phyloP scores from a whole-genome alignment of 2,113 vertebrate genomes.

The Donacobius atricapilla region DNA sequence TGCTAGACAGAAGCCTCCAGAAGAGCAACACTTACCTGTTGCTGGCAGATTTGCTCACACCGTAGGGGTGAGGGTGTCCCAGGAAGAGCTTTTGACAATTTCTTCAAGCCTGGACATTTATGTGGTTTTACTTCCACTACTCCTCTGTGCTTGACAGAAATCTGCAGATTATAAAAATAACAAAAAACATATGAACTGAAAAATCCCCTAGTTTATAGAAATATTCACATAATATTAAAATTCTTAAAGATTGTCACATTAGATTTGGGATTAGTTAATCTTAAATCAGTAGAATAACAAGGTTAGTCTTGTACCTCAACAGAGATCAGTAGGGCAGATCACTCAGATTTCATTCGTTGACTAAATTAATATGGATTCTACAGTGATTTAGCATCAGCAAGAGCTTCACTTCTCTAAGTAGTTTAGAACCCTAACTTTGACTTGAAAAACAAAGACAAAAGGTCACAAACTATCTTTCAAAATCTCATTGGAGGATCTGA shows the following conservation, averaged over 20 bases:
- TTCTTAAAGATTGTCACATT: background rate
- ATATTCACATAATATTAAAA: background rate
- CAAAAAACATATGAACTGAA: background rate
- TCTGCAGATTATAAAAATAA: background rate
- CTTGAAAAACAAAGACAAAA: background rate
- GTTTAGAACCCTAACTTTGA: background rate
- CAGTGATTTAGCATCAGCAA: background rate
- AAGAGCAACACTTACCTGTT: slow-evolving; percentile 22
- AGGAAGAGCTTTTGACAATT: background rate
- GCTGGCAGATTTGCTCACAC: slow-evolving; percentile 9
- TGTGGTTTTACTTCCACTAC: background rate
- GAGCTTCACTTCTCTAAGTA: background rate
- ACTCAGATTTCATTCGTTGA: background rate
- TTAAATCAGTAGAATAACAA: background rate
- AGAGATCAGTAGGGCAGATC: background rate
- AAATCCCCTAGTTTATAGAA: background rate
- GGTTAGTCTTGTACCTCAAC: background rate
- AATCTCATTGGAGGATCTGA: background rate
- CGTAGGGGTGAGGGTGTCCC: background rate
- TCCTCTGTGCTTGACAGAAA: background rate
- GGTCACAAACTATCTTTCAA: background rate
- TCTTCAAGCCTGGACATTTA: background rate
- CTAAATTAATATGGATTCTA: background rate
- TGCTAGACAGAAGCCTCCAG: background rate
- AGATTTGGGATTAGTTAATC: background rate